phyloP scores from a whole-genome alignment of 2,797 vertebrate genomes.

The Staurois parvus region DNA sequence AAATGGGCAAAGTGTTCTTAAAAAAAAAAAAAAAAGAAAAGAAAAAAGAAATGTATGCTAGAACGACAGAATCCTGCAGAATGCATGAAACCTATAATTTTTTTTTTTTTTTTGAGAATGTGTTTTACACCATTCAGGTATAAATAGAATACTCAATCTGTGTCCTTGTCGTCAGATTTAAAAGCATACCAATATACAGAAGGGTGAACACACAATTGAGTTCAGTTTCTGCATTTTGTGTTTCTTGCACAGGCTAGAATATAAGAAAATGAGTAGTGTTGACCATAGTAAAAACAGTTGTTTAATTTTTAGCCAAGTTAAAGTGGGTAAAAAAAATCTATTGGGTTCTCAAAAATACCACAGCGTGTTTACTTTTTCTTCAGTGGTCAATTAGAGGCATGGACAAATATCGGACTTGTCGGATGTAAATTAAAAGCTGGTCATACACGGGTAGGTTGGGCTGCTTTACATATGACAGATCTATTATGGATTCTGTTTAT shows the following conservation, averaged over 20 bases:
- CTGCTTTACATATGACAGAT: too few relatives aligned
- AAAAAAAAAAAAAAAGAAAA: not conserved
- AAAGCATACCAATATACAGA: too few relatives aligned
- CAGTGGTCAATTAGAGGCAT: not conserved
- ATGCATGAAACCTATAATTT: not conserved
- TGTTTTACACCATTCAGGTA: not conserved
- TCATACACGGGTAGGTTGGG: not conserved
- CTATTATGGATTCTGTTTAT: too few relatives aligned
- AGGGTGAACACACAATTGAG: too few relatives aligned
- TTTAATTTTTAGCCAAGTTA: too few relatives aligned
- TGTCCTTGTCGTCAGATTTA: not conserved
- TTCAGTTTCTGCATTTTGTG: too few relatives aligned
- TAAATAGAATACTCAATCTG: not conserved
- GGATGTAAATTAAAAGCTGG: not conserved
- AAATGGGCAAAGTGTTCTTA: not conserved
- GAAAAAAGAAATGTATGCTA: not conserved
- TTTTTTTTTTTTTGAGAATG: not conserved
- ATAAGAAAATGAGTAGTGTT: not conserved
- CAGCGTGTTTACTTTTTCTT: not conserved
- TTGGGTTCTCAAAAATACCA: not conserved
- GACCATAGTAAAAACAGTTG: not conserved
- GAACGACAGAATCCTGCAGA: not conserved
- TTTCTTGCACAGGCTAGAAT: too few relatives aligned
- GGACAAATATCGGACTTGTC: not conserved
- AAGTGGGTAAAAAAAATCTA: too few relatives aligned